A percentile compares a stretch with the other conserved stretches of the same genome.
These are phyloP conservation scores for Scaptomyza montana DNA, from an alignment of 1,140 invertebrate species.

Conservation along the genomic window DNA sequence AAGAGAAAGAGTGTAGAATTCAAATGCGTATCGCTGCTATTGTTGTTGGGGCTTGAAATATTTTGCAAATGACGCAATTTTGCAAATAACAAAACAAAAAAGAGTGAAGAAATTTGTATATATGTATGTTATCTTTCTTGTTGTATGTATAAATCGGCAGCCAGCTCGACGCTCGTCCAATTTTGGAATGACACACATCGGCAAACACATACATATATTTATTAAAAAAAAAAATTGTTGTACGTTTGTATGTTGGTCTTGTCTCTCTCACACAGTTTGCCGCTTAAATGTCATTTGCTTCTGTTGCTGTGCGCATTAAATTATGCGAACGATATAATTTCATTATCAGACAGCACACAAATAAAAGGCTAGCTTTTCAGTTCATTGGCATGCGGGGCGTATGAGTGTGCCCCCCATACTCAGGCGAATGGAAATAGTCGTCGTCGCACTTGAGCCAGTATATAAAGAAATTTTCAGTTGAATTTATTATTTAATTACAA, in stretches of 20 bases:
- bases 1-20: slow-evolving; percentile 18
- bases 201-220: neutral
- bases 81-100: slow-evolving; percentile 40
- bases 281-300: slow-evolving; percentile 35
- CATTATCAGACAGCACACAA: slow-evolving; percentile 62
- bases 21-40: slow-evolving; percentile 3
- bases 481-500: slow-evolving; percentile 71
- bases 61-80: slow-evolving; percentile 76
- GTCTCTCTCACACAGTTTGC: neutral
- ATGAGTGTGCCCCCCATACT: slow-evolving; percentile 43
- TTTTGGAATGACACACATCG: slow-evolving; percentile 23
- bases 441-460: slow-evolving; percentile 11
- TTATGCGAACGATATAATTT: slow-evolving; percentile 77
- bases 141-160: slow-evolving; percentile 41
- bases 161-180: slow-evolving; percentile 23
- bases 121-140: neutral
- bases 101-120: slow-evolving; percentile 16
- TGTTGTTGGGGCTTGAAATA: slow-evolving; percentile 51
- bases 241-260: neutral
- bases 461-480: slow-evolving; percentile 44
- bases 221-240: neutral
- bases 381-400: slow-evolving; percentile 73
- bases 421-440: slow-evolving; percentile 8
- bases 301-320: slow-evolving; percentile 68
- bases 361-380: slow-evolving; percentile 32